These are phyloP conservation scores for Syrphus vitripennis DNA, from an alignment of 2,888 invertebrate genomes.

Conservation along the genomic window DNA sequence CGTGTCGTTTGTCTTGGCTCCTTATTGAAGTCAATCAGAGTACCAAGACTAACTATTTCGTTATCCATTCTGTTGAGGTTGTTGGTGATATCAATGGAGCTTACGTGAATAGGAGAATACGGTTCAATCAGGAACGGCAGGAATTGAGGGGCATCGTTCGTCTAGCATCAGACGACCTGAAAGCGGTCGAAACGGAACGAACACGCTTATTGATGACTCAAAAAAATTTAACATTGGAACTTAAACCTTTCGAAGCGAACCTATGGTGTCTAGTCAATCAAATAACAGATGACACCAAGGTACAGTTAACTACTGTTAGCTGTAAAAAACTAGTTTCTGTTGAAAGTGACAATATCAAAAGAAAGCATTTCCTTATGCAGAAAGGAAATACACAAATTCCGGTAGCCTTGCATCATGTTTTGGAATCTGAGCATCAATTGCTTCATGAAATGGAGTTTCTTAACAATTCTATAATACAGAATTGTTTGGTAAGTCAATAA, in stretches of 20 bases:
- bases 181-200: not conserved
- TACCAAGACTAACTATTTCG: constrained; percentile 48
- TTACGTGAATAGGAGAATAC: constrained; percentile 73
- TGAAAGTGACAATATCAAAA: constrained; percentile 4
- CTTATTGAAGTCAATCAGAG: constrained; percentile 76
- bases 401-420: constrained; percentile 4
- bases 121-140: constrained; percentile 73
- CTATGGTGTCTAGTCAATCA: constrained; percentile 23
- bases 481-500: not conserved
- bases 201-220: not conserved
- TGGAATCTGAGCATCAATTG: constrained; percentile 9
- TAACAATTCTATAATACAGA: not conserved
- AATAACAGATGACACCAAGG: not conserved
- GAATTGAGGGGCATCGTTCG: constrained; percentile 74
- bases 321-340: constrained; percentile 5
- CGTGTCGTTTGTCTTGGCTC: constrained; percentile 76
- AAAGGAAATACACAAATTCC: not conserved
- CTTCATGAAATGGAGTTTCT: constrained; percentile 6
- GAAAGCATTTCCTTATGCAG: constrained; percentile 25
- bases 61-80: constrained; percentile 76
- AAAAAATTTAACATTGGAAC: not conserved
- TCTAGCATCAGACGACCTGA: constrained; percentile 74
- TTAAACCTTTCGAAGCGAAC: not conserved
- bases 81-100: constrained; percentile 73
- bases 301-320: not conserved